Conservation (phyloP, 2,797 vertebrate species). For the Harpagifer antarcticus region DNA sequence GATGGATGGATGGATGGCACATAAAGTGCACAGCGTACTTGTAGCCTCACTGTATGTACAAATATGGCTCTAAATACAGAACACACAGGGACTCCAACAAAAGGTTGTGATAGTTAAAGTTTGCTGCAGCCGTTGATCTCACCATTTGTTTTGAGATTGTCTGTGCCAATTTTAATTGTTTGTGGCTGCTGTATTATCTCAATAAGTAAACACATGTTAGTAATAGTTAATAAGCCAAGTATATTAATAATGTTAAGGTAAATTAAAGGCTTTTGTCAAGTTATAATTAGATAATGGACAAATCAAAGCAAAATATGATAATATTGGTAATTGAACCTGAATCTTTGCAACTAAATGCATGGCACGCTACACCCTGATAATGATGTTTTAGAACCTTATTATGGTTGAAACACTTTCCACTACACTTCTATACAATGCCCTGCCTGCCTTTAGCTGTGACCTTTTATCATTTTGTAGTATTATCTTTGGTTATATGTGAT, state of each 20-base stretch:
- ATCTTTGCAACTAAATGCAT: neutral
- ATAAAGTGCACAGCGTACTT: slow-evolving; percentile 49
- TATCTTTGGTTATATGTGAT: neutral
- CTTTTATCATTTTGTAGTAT: neutral
- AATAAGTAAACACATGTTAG: neutral
- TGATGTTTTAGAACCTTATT: slow-evolving; percentile 3
- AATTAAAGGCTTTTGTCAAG: too few species aligned
- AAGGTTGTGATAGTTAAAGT: neutral
- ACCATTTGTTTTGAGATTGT: neutral
- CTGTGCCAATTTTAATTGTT: neutral
- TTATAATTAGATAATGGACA: too few species aligned
- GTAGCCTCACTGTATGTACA: slow-evolving; percentile 40
- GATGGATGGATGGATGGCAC: too few species aligned
- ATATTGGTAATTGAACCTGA: neutral
- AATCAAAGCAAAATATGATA: neutral
- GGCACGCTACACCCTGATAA: neutral
- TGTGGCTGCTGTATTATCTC: neutral
- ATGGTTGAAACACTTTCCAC: neutral
- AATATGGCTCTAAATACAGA: slow-evolving; percentile 10
- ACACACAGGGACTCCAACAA: slow-evolving; percentile 19
- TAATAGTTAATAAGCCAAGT: too few species aligned
- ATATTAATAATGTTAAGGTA: too few species aligned
- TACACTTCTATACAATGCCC: neutral
- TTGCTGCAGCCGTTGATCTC: neutral
- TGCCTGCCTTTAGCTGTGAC: neutral